Evolutionary conservation across 2,797 vertebrate genomes (phyloP), one percentile per base, ranked within the genome.

Genomic region (Malacoctenus gilli): DNA sequence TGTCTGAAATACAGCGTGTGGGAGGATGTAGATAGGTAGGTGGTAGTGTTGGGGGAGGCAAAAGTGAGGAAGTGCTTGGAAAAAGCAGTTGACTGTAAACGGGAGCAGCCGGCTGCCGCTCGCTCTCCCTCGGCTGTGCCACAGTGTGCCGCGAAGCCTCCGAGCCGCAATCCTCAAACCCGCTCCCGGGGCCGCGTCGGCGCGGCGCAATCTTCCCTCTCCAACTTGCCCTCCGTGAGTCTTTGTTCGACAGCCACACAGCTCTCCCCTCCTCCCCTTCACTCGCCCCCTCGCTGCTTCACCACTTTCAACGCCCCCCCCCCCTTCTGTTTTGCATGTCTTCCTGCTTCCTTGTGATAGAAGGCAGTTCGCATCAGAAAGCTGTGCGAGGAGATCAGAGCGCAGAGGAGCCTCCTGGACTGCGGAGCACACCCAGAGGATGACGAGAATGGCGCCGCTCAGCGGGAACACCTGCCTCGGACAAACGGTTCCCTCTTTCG

Each of bases 241-340:
- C 83, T 88, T 87, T 87, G 83, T 89, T 83, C 83, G 69, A 89
- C 80, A 86, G 76, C 67, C 51, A 66, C 70, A 52, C 67, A 61
- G 59, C 63, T 69, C 80, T 67, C 72, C 73, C 60, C 57, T 72
- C 61, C 55, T 72, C 71, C 56, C 40, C 42, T 62, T 72, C 80
- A 31, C 76, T 83, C 73, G 75, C 83, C 76, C 77, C 54, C 80
- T 77, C 77, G 58, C 70, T 76, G 68, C 83, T 69, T 78, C 78
- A 48, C 54, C 69, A 78, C 70, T 71, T 80, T 83, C 80, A 77
- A 44, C 79, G 79, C 77, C 85, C 87, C 79, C 77, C 82, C 55
- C 75, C 53, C 77, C 84, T 85, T 81, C 9, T 9, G 5, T 90
- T 92, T 93, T 92, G 89, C 91, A 92, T 92, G 81, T 84, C 78